Evolutionary conservation across 2,797 vertebrate species (phyloP).

Genomic region (Peromyscus melanophrys): DNA sequence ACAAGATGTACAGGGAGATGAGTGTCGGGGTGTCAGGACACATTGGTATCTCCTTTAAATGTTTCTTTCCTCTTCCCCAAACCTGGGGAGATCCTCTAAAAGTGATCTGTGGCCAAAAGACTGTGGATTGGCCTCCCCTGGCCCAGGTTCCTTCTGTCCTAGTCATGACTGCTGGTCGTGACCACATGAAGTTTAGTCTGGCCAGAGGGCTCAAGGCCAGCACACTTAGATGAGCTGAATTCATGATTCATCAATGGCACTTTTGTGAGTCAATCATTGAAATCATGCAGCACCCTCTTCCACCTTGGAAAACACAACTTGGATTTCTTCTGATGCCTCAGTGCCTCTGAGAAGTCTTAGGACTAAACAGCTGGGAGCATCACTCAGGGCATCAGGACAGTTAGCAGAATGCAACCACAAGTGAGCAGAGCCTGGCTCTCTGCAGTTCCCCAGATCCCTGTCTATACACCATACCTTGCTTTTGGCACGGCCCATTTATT

Average conservation of each 20-base stretch:
- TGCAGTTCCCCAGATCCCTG: neutral
- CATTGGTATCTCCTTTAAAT: neutral
- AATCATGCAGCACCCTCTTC: neutral
- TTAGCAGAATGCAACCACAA: neutral
- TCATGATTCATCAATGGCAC: neutral
- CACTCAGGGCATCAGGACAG: neutral
- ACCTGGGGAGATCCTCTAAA: neutral
- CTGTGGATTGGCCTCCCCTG: neutral
- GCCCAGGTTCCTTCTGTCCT: neutral
- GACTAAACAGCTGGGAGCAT: neutral
- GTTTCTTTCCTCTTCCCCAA: neutral
- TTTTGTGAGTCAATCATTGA: neutral
- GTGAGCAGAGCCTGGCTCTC: neutral
- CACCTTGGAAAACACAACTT: neutral
- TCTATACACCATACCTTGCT: neutral
- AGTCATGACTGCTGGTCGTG: neutral
- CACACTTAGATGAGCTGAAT: too few species aligned
- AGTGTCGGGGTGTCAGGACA: neutral
- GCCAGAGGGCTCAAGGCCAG: neutral
- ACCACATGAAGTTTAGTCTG: accelerated
- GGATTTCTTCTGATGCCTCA: neutral
- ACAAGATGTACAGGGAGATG: neutral
- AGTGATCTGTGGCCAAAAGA: neutral
- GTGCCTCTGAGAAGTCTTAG: neutral
- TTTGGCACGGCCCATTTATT: neutral